Percentiles rank a stretch among this genome's conserved stretches.
Evolutionary conservation across 2,113 vertebrate species (phyloP).

Genomic region (Chiloscyllium plagiosum): DNA sequence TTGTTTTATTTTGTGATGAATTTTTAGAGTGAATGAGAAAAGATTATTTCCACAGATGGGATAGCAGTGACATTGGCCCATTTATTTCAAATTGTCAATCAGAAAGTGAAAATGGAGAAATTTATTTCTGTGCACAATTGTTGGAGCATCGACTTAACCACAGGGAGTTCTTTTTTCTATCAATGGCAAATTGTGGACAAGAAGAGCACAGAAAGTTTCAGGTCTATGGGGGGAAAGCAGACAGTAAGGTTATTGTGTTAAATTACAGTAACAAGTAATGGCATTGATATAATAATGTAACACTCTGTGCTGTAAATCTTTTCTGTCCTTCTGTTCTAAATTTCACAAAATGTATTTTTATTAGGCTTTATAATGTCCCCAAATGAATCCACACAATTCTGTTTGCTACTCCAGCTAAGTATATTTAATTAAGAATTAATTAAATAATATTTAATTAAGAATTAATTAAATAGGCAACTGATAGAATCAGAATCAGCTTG

Average conservation of each 20-base stretch:
- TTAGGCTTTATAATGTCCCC: background rate
- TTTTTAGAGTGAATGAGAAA: background rate
- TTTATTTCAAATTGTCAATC: background rate
- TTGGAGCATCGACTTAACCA: background rate
- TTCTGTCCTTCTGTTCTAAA: background rate
- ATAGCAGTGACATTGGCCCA: background rate
- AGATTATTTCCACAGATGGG: background rate
- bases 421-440: no score
- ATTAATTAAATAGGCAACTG: background rate
- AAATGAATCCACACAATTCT: background rate
- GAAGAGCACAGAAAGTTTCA: background rate
- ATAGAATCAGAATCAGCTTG: background rate
- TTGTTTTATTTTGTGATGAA: no score
- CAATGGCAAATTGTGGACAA: background rate
- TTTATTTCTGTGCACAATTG: background rate
- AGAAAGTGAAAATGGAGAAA: background rate
- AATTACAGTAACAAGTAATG: background rate
- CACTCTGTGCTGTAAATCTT: background rate
- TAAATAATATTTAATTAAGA: background rate
- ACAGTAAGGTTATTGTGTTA: background rate
- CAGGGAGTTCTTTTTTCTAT: background rate
- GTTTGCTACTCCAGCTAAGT: background rate
- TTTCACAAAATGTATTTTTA: no score
- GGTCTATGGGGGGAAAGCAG: background rate
- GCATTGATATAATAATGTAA: background rate